Base-by-base conservation (phyloP, 1,140 invertebrate species). In the Oryctes rhinoceros region DNA sequence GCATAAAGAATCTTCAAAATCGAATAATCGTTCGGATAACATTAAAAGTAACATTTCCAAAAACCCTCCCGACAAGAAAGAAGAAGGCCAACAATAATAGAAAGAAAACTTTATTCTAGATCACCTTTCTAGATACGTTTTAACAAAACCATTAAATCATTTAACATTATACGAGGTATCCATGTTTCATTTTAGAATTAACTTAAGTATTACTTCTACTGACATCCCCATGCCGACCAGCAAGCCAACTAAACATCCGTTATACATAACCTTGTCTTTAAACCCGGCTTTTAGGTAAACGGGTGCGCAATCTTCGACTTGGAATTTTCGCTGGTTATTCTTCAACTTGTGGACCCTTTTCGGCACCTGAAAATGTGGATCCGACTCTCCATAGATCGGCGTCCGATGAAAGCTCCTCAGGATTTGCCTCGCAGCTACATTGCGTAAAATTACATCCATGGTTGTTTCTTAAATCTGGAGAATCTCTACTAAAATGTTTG, bases 201-300 rank as follows among this genome's bases (percentile, higher is more conserved):
- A 48, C 15, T 48, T 39, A 37, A 30, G 11, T n/a, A 78, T 30
- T 2, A 48, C 53, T 1, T 78, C 47, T 4, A 78, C 30, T 4
- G 47, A 53, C 77, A 78, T 78, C 15, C n/a, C 77, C 1, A 35
- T 4, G 3, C 47, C 47, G 0, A 59, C 30, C 47, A 49, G 20
- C 9, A 78, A 18, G 0, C n/a, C 6, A 18, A 78, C 3, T n/a
- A 78, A 49, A 18, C 47, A 24, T 35, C 15, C 24, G 35, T 78
- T 78, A 59, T 30, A 78, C 47, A 78, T 37, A 2, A 59, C 11
- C 24, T 59, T 78, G 35, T 78, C 77, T 18, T 11, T 78, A 48
- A 59, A 53, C 0, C 77, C 77, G 20, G 77, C 49, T 59, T 78
- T 78, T 24, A 78, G 53, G 53, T 78, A 78, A 11, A 78, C 24